These are phyloP conservation scores for Mallotus villosus DNA, from an alignment of 2,797 vertebrate genomes.

Conservation along the genomic window DNA sequence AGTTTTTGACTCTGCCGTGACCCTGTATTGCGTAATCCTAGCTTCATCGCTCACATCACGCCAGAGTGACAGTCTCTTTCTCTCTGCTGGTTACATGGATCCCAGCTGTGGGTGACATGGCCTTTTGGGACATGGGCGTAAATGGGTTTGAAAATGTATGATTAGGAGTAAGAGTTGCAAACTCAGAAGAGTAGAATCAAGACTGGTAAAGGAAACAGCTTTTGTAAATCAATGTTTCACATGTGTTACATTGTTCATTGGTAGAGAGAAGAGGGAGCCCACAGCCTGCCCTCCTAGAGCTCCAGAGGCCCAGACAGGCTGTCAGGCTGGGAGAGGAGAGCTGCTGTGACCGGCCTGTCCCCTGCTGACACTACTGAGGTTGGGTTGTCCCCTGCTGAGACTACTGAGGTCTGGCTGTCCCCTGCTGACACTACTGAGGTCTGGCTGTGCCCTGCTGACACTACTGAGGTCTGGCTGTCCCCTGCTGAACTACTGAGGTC, in stretches of 20 bases:
- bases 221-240: not conserved
- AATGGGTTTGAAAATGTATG: no score
- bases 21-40: not conserved
- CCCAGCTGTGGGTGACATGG: not conserved
- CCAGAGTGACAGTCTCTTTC: constrained; percentile 3
- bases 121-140: not conserved
- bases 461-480: no score
- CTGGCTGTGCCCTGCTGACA: no score
- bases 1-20: constrained; percentile 3
- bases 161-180: no score
- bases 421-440: no score
- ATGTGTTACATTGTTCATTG: no score
- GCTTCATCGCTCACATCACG: constrained; percentile 9
- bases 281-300: constrained; percentile 21
- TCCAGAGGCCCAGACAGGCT: constrained; percentile 28
- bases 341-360: constrained; percentile 44
- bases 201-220: not conserved
- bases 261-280: no score
- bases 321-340: constrained; percentile 37
- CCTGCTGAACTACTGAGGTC: no score
- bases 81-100: not conserved
- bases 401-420: no score
- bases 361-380: not conserved
- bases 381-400: no score
- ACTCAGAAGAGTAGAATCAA: not conserved